Base-by-base conservation (phyloP, 92 coral and sea anemone species). In the Blastomussa wellsi region DNA sequence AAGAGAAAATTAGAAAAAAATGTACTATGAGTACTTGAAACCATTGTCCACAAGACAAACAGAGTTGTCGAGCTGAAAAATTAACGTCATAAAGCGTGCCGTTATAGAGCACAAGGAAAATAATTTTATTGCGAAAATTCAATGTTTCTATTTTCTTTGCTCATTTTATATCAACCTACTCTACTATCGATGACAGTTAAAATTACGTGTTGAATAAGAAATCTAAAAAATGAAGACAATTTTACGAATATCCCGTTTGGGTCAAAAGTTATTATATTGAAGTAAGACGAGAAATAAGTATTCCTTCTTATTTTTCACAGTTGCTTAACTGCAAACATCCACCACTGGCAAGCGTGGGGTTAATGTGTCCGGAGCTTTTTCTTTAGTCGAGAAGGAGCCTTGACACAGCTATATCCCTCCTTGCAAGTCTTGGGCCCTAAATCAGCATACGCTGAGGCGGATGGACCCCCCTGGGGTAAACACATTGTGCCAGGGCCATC, bases 401-500 rank as follows among this genome's bases (percentile, higher is more conserved):
- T 82, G 17, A 82, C 86, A n/a, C 88, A 84, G 32, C 62, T 76
- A 59, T 38, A 84, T 0, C 88, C 88, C 20, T 62, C 64, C 66
- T 84, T 84, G 49, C 88, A 84, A 29, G 88, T 76, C 57, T 42
- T 84, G 36, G 76, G 26, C 16, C 88, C 88, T 59, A 84, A 47
- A 66, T 49, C 88, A 5, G 60, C 79, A 62, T 74, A 57, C 31
- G 33, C 67, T 51, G 65, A 51, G 32, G 24, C 37, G 8, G 31
- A 75, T 76, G 82, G 88, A 1, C n/a, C 64, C 10, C 38, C 51
- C 62, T 59, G 64, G 15, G 76, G 82, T 74, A 84, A 62, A 42
- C 88, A 84, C 88, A 84, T 84, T 14, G 88, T 84, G 32, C 81
- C 82, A 32, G 88, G 88, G 0, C 88, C 88, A 47, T 75, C 88